These are phyloP conservation scores for Gracilinanus agilis DNA, from an alignment of 2,113 vertebrate genomes.

Conservation along the genomic window DNA sequence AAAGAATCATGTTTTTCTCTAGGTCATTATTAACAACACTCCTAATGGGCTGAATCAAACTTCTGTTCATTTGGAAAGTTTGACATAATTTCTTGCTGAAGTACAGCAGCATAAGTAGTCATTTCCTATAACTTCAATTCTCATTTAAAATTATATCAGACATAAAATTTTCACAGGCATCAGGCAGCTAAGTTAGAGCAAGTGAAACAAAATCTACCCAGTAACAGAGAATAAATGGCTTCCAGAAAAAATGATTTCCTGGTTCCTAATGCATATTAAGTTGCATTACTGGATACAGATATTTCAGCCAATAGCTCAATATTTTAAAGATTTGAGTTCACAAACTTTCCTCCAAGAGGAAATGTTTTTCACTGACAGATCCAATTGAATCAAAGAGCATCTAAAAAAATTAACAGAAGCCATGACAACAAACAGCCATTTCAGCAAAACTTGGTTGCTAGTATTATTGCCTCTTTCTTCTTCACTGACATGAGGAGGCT, in stretches of 20 bases:
- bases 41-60: background rate
- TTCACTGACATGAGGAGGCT: background rate
- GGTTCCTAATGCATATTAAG: constrained; percentile 17
- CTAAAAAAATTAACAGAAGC: constrained; percentile 19
- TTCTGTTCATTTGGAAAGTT: background rate
- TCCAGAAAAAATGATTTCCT: background rate
- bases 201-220: background rate
- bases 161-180: background rate
- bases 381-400: constrained; percentile 43
- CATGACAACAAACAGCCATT: background rate
- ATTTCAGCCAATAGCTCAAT: constrained; percentile 41
- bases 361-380: constrained; percentile 49
- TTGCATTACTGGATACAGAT: constrained; percentile 15
- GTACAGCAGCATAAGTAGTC: background rate
- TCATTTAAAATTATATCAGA: background rate
- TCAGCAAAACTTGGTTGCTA: constrained; percentile 26
- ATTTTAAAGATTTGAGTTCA: constrained; percentile 46
- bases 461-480: constrained; percentile 3
- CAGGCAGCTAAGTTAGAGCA: background rate
- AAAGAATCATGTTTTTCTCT: background rate
- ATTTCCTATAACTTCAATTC: background rate
- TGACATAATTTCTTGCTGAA: background rate
- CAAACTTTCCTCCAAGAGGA: background rate
- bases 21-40: background rate
- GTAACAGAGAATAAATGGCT: background rate